These are phyloP conservation scores for Burhinus oedicnemus DNA, from an alignment of 2,113 vertebrate genomes.

Conservation along the genomic window DNA sequence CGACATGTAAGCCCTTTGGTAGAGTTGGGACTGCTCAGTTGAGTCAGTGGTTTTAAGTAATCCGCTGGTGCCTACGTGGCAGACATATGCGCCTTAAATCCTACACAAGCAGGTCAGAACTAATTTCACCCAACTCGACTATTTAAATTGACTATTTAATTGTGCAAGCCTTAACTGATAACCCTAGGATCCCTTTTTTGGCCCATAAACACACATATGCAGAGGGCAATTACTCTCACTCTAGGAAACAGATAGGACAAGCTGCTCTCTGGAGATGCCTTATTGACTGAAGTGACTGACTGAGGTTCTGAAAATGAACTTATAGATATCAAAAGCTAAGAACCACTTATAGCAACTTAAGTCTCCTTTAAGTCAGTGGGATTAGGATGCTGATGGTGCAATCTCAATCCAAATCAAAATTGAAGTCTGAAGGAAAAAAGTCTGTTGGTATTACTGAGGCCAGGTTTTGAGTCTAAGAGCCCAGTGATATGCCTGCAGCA, in stretches of 20 bases:
- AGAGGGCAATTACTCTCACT: background rate
- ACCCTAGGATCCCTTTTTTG: fast-evolving
- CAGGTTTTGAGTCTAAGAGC: background rate
- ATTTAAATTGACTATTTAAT: background rate
- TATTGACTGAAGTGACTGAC: background rate
- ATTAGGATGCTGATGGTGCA: background rate
- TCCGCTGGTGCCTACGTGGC: background rate
- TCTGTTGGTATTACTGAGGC: background rate
- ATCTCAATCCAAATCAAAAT: background rate
- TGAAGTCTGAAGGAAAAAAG: background rate
- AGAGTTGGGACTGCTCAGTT: background rate
- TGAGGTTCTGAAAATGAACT: background rate
- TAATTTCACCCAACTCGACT: background rate
- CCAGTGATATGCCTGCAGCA: background rate
- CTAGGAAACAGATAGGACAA: background rate
- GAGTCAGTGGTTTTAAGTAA: background rate
- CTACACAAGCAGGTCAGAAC: background rate
- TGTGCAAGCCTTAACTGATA: background rate
- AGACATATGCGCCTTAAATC: background rate
- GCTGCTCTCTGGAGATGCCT: background rate
- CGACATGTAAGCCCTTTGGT: background rate
- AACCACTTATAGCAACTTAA: background rate
- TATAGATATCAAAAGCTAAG: background rate
- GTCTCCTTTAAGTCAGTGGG: background rate
- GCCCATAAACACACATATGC: background rate